Conservation (phyloP, 1,140 invertebrate species). For the Orchesella cincta region DNA sequence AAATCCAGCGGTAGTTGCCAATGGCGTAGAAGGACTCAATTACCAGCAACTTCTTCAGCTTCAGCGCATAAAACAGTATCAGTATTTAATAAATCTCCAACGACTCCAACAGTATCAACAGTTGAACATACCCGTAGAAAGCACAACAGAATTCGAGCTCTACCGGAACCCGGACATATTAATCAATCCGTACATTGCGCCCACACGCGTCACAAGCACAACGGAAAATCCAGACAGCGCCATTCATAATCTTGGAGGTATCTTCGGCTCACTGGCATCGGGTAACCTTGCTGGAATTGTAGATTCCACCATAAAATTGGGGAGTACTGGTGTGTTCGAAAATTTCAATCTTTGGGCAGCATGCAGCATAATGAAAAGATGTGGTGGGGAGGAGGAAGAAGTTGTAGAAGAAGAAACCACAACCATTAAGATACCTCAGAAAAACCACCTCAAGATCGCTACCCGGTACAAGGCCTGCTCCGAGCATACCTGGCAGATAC, state of each 20-base stretch:
- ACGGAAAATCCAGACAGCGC: slow-evolving; percentile 1
- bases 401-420: not conserved
- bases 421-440: not conserved
- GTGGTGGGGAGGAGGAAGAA: not conserved
- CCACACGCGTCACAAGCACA: not conserved
- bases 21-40: not conserved
- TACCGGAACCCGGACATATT: not conserved
- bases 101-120: not conserved
- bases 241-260: not conserved
- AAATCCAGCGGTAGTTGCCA: not conserved
- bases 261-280: not conserved
- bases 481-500: not conserved
- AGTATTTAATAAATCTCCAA: not conserved
- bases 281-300: slow-evolving; percentile 12
- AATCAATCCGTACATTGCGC: slow-evolving; percentile 14
- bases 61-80: not conserved
- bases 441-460: not conserved
- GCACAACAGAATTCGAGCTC: not conserved
- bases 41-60: slow-evolving; percentile 2
- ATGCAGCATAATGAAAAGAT: not conserved
- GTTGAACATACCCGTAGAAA: not conserved
- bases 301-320: not conserved
- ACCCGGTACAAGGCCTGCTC: not conserved
- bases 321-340: not conserved
- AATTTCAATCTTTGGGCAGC: not conserved